Base-by-base conservation (phyloP, 1,140 invertebrate species). In the Ceratoteleas bidentatus region DNA sequence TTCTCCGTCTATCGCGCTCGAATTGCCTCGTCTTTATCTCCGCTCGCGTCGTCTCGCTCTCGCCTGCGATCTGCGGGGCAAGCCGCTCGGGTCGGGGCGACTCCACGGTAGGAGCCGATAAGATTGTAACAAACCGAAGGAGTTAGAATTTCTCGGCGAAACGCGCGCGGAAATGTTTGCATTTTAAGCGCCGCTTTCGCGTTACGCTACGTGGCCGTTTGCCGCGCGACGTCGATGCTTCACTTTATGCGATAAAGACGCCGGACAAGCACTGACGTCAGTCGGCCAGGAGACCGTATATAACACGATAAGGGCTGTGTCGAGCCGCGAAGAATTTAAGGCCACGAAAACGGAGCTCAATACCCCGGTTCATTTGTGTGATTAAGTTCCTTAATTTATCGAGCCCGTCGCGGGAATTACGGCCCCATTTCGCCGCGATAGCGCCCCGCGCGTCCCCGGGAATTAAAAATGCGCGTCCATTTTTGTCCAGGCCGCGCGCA, bases 141-240 rank as follows among this genome's bases (percentile, higher is more conserved):
- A 90, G 89, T 89, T 89, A 86, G 88, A 89, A 86, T 88, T 89
- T 88, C 88, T 79, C 45, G 62, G 85, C 84, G 85, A 89, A 89
- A 87, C 84, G 75, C 60, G 15, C 61, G 49, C 14, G 56, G 60
- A 72, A 73, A 66, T 65, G 77, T 81, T 84, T 84, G 82, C 77
- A 81, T 81, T 81, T 78, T 61, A 78, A 81, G 52, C 66, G 69
- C 65, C 65, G 49, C 14, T 62, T 65, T 78, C 58, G 33, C 10
- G 49, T 70, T 60, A 72, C 11, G 47, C 36, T 66, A 36, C 8
- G 65, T 56, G 32, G 54, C 79, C 49, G 56, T 61, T 54, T 66
- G 38, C 50, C 14, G 60, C 57, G 47, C 80, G 74, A 74, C 74
- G 69, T 78, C 80, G 80, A 78, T 78, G 74, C 80, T 74, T 83